Evolutionary conservation across 2,113 vertebrate species (phyloP), one percentile per base, ranked within the genome.

Genomic region (Phaethornis superciliosus): DNA sequence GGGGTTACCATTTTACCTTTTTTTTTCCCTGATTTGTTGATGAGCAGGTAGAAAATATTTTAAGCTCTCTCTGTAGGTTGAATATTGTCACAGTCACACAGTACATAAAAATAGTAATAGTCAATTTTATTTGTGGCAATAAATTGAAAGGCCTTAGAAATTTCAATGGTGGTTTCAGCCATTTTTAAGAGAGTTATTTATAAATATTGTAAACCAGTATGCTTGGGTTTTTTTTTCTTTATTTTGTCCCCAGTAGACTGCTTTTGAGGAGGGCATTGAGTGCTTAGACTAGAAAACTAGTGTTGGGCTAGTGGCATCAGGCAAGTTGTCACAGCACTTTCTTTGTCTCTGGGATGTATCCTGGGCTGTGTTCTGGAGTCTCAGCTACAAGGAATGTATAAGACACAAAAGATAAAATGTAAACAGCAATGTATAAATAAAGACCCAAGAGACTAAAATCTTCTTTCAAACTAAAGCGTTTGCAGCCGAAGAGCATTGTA

Each of bases 391-490:
- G 70, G 85, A 60, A 63, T 89, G 90, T 52, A 14, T 49, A 49
- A 77, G 84, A 83, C 89, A 71, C 59, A 75, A 81, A 13, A 94
- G 91, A 55, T 55, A 49, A 88, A 85, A 69, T 49, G 65, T 85
- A 77, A 93, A 59, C 83, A 93, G 58, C 90, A 52, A 28, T 37
- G 24, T 88, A 75, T 78, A 89, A 95, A 79, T 75, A 79, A 94
- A 95, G 63, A 69, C 94, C 88, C 94, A 7, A 71, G 94, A 88
- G 96, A 90, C 60, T 18, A 30, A 90, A 96, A 91, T 91, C 96
- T 90, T 75, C 62, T 90, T 93, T 93, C 94, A 42, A 27, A 85
- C 90, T 54, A 23, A 86, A 81, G 81, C 95, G 12, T 94, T 96
- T 85, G 82, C 93, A 89, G 83, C 54, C 46, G 40, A 92, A 92